A percentile compares a stretch with the other conserved stretches of the same genome.
These are phyloP conservation scores for Pseudochirops corinnae DNA, from an alignment of 2,797 vertebrate species.

Conservation along the genomic window DNA sequence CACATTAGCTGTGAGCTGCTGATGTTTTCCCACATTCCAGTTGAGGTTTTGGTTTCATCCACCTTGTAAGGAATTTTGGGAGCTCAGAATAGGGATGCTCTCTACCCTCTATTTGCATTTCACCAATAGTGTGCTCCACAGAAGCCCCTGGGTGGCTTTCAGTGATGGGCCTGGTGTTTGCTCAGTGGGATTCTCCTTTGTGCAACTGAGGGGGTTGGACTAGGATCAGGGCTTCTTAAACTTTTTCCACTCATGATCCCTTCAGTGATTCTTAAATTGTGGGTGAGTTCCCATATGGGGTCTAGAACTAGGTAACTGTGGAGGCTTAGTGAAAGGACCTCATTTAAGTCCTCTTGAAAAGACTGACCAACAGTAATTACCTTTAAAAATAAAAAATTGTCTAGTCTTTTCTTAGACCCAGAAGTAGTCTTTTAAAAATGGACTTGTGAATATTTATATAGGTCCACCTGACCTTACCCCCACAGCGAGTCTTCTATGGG, in stretches of 20 bases:
- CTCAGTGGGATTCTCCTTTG: background rate
- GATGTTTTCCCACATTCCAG: background rate
- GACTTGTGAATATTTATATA: background rate
- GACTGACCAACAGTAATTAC: background rate
- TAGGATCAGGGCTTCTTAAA: too few species aligned
- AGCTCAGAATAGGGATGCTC: background rate
- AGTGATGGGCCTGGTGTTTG: background rate
- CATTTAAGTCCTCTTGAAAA: background rate
- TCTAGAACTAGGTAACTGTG: too few species aligned
- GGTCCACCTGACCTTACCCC: background rate
- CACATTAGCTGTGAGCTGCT: background rate
- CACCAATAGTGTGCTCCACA: background rate
- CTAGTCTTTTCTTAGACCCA: background rate
- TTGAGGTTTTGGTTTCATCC: background rate
- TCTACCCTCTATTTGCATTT: background rate
- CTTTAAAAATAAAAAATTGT: conserved; percentile 22
- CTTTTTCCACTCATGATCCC: too few species aligned
- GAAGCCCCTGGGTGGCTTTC: background rate
- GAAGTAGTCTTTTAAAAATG: conserved; percentile 38
- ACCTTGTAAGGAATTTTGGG: background rate
- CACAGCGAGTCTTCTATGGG: background rate
- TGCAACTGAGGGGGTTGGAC: background rate
- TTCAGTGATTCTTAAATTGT: too few species aligned
- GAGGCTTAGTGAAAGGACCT: background rate
- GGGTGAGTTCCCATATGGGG: too few species aligned